Percentiles rank a stretch among this genome's conserved stretches.
Evolutionary conservation across 2,113 vertebrate species (phyloP).

Genomic region (Nyctereutes procyonoides): DNA sequence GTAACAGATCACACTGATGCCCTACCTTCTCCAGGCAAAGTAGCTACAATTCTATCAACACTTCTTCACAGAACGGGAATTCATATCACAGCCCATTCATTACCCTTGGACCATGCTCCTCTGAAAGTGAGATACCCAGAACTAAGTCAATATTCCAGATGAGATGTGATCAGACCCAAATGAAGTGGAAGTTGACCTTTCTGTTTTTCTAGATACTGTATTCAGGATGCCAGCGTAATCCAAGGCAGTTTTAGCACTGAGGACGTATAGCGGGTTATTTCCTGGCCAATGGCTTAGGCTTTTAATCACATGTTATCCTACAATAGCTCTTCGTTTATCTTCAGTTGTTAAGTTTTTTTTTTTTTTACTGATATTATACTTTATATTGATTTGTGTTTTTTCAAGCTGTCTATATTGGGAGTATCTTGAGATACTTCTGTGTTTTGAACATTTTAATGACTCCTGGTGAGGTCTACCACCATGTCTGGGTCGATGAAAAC

Average conservation of each 20-base stretch:
- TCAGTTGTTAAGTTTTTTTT: not conserved
- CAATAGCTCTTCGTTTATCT: not conserved
- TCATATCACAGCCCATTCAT: not conserved
- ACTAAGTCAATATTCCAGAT: not conserved
- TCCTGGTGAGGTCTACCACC: not conserved
- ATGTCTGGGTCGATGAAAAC: not conserved
- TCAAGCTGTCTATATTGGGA: not conserved
- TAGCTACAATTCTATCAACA: not conserved
- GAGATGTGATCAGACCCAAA: not conserved
- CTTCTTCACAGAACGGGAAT: not conserved
- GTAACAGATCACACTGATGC: not conserved
- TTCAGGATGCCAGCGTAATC: not conserved
- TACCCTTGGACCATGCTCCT: not conserved
- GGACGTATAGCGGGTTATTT: not conserved
- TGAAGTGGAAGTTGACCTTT: not conserved
- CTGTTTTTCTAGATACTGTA: not conserved
- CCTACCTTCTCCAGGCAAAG: not conserved
- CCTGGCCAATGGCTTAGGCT: not conserved
- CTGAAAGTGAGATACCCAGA: not conserved
- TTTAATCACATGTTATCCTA: not conserved
- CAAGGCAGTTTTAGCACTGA: not conserved
- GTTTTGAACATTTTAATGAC: slow-evolving; percentile 35
- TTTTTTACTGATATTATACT: not conserved
- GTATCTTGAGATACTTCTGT: not conserved
- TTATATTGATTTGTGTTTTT: not conserved